Percentiles rank a stretch among this genome's conserved stretches.
Conservation (phyloP, 2,797 vertebrate species). For the Enteromius treurensis region DNA sequence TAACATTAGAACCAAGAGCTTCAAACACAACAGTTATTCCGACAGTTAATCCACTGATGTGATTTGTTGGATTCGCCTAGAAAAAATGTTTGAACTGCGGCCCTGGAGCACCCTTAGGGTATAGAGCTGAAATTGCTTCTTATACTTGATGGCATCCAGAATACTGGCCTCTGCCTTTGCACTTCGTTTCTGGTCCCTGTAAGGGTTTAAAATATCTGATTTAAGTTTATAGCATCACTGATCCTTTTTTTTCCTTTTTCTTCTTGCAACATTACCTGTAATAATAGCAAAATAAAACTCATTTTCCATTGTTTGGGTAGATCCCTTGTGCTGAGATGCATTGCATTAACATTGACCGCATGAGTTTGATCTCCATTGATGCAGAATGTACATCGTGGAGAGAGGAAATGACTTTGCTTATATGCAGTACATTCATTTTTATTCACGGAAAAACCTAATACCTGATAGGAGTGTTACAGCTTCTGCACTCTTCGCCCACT, state of each 20-base stretch:
- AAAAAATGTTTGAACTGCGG: conserved; percentile 44
- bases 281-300: conserved; percentile 19
- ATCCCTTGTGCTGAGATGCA: conserved; percentile 26
- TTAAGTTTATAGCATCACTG: conserved; percentile 11
- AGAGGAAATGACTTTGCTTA: conserved; percentile 18
- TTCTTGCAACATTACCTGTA: conserved; percentile 3
- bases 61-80: conserved; percentile 41
- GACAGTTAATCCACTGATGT: conserved; percentile 43
- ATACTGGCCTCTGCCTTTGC: conserved; percentile 4
- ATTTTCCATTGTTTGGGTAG: conserved; percentile 22
- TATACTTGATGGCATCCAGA: conserved; percentile 27
- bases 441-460: background rate
- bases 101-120: conserved; percentile 25
- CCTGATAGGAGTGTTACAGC: conserved; percentile 15
- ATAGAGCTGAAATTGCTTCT: conserved; percentile 39
- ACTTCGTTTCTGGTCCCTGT: background rate
- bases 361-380: conserved; percentile 7
- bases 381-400: conserved; percentile 17
- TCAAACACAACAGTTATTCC: conserved; percentile 41
- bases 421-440: conserved; percentile 1
- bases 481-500: background rate
- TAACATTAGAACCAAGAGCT: conserved; percentile 29
- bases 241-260: background rate
- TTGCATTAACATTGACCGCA: conserved; percentile 28
- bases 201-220: conserved; percentile 3